Conservation (phyloP, 2,113 vertebrate species). For the Leptobrachium ailaonicum region DNA sequence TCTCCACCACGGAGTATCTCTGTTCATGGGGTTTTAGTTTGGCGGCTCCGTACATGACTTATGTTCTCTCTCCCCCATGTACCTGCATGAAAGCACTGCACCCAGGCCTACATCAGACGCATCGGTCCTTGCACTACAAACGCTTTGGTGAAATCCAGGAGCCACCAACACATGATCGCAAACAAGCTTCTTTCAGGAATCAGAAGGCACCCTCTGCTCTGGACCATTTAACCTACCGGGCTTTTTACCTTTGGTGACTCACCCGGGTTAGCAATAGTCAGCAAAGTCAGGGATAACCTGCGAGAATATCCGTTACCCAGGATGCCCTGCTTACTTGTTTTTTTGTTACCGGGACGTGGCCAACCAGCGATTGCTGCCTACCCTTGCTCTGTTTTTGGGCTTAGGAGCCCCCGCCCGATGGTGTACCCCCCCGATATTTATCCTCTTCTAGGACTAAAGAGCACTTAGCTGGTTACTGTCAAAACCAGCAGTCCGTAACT, state of each 20-base stretch:
- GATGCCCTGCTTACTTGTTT: not conserved
- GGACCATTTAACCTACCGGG: not conserved
- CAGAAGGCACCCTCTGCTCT: not conserved
- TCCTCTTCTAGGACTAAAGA: not conserved
- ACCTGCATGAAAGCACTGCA: too few species aligned
- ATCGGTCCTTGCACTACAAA: too few species aligned
- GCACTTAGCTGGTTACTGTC: not conserved
- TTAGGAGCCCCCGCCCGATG: not conserved
- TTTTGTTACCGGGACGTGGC: not conserved
- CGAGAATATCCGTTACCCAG: not conserved
- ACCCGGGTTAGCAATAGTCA: not conserved
- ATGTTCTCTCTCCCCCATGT: too few species aligned
- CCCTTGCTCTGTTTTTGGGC: too few species aligned
- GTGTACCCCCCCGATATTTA: not conserved
- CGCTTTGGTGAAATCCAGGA: not conserved
- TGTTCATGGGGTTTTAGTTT: too few species aligned
- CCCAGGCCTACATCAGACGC: too few species aligned
- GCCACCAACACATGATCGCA: not conserved
- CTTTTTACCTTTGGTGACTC: not conserved
- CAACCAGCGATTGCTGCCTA: too few species aligned
- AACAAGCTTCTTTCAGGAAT: not conserved
- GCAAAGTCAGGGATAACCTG: slow-evolving; percentile 2
- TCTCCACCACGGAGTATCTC: too few species aligned
- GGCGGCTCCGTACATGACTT: too few species aligned
- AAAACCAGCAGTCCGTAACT: too few species aligned